A percentile compares a stretch with the other conserved stretches of the same genome.
These are phyloP conservation scores for Poecilia picta DNA, from an alignment of 2,797 vertebrate genomes.

Conservation along the genomic window DNA sequence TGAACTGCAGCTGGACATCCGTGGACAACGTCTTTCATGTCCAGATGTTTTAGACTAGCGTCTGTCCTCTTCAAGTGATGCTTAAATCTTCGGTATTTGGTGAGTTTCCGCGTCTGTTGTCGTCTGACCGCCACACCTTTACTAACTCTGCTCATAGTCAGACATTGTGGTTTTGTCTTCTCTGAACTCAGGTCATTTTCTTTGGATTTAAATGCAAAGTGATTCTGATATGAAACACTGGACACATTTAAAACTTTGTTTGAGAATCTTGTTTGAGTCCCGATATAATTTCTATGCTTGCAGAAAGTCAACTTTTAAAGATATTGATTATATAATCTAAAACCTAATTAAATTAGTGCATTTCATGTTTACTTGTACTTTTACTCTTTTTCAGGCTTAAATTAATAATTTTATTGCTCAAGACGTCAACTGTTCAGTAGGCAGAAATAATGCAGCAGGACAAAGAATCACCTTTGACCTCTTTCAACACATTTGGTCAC, in stretches of 20 bases:
- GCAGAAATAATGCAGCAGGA: conserved; percentile 40
- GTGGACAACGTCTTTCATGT: background rate
- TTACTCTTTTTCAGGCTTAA: background rate
- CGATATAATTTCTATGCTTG: background rate
- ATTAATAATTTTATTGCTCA: background rate
- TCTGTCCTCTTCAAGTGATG: background rate
- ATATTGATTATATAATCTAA: too few relatives aligned
- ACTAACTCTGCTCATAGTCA: conserved; percentile 15
- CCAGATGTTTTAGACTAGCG: background rate
- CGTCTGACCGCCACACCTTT: conserved; percentile 15
- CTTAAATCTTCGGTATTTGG: conserved; percentile 3
- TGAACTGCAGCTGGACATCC: too few relatives aligned
- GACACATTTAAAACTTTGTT: background rate
- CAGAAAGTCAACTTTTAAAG: background rate
- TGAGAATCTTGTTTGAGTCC: background rate
- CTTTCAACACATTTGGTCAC: background rate
- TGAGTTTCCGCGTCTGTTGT: conserved; percentile 26
- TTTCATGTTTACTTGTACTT: too few relatives aligned
- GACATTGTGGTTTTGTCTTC: background rate
- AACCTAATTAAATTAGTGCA: background rate
- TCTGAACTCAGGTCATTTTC: background rate
- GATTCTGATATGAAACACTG: background rate
- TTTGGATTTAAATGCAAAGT: background rate
- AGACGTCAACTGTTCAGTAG: conserved; percentile 21
- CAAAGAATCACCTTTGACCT: conserved; percentile 25